Evolutionary conservation across 2,797 vertebrate genomes (phyloP), one percentile per base, ranked within the genome.

Genomic region (Sebastes ruberrimus): DNA sequence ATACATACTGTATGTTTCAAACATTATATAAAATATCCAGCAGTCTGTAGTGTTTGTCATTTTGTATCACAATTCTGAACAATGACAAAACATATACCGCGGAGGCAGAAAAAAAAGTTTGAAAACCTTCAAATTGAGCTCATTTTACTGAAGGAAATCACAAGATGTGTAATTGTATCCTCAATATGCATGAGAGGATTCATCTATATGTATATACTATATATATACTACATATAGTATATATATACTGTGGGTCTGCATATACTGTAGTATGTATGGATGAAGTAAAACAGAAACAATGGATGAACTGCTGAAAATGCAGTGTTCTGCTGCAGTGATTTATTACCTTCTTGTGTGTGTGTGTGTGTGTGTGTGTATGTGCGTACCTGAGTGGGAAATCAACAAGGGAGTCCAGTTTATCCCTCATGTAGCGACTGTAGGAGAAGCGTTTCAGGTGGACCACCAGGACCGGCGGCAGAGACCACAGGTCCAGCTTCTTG

Each of bases 401-500:
- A 81, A 99, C 99, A 78, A 99, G 94, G 0, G 98, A 99, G 94
- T 99, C 99, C 93, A 99, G 92, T 82, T 99, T 99, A 92, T 99
- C 99, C 88, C 99, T 97, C 98, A 98, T 98, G 22, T 99, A 99
- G 82, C 98, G 97, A 88, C 98, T 99, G 79, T 99, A 99, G 69
- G 98, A 99, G 95, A 99, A 99, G 70, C 98, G 97, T 81, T 99
- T 99, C 32, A 99, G 96, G 85, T 99, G 99, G 72, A 99, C 98
- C 81, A 99, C 99, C 81, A 99, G 94, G 56, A 99, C 97, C 0
- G 98, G 98, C 4, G 99, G 99, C 88, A 99, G 91, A 7, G 97
- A 98, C 99, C 99, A 99, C 81, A 99, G 94, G 87, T 99, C 99
- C 89, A 99, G 94, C 86, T 99, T 99, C 95, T 99, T 99, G 8